Base-by-base conservation (phyloP, 2,888 invertebrate genomes). In the Neria commutata region DNA sequence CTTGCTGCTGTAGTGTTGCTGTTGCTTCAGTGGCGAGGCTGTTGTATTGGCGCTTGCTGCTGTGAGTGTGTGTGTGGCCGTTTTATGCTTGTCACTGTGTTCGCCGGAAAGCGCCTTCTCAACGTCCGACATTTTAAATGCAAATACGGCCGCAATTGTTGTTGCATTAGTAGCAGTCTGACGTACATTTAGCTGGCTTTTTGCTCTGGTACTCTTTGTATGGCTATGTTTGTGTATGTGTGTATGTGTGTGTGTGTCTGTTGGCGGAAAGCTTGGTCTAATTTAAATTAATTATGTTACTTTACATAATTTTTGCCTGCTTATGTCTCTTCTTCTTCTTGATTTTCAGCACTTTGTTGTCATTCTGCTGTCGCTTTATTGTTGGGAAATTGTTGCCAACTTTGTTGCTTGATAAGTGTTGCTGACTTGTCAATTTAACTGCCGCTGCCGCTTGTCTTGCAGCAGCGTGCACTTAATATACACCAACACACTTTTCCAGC, bases 71-170 rank as follows among this genome's bases (percentile, higher is more conserved):
- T 61, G 68, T 69, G 69, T 62, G 57, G 60, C 64, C 55, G 63
- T 63, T 62, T 68, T 65, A 65, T 68, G 67, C 60, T 68, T 66
- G 56, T 71, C 69, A 66, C 72, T 68, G 63, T 70, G 68, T 69
- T 75, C 73, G 71, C 74, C 73, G 69, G 75, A 76, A 68, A 77
- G 70, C 68, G 75, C 75, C 73, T 80, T 77, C 75, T 82, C 82
- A 78, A 79, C 79, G 79, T 82, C 79, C 76, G 81, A 81, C 81
- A 82, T 81, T 79, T 78, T 75, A 72, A 69, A 71, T 68, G 69
- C 67, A 70, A 68, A 64, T 71, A 65, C 66, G 60, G 64, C 63
- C n/a, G n/a, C n/a, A 65, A 70, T 64, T 17, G 16, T 59, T 60
- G 46, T 56, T 60, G 61, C 52, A 37, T 37, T 37, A 40, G 33